Conservation (phyloP, 2,113 vertebrate genomes). For the Callopanchax toddi region DNA sequence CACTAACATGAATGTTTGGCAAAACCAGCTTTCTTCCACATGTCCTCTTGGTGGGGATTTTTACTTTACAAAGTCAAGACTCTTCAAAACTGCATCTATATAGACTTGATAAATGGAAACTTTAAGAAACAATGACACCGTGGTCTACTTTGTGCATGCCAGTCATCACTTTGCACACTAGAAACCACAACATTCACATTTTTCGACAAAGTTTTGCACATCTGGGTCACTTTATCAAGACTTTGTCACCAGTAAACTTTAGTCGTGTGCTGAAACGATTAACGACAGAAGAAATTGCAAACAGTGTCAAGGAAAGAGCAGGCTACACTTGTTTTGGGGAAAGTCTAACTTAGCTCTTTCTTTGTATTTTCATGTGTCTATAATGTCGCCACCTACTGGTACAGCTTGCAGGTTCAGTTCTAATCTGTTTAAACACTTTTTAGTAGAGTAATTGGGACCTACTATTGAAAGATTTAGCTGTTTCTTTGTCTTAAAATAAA, state of each 20-base stretch:
- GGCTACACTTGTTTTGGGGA: background rate
- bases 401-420: too few species aligned
- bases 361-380: background rate
- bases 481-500: too few species aligned
- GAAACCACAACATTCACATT: background rate
- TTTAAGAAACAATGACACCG: background rate
- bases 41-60: conserved; percentile 33
- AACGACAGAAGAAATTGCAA: background rate
- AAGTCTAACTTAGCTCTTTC: too few species aligned
- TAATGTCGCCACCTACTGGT: background rate
- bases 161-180: background rate
- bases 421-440: too few species aligned
- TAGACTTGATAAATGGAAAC: background rate
- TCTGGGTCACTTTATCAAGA: background rate
- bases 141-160: background rate
- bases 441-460: too few species aligned
- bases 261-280: background rate
- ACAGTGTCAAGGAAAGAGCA: background rate
- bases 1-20: background rate
- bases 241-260: background rate
- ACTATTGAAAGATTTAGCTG: too few species aligned
- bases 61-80: background rate
- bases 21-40: background rate
- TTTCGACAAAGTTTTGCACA: background rate
- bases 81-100: background rate